Evolutionary conservation across 2,888 invertebrate species (phyloP), one percentile per base, ranked within the genome.

Genomic region (Amitus sp.): DNA sequence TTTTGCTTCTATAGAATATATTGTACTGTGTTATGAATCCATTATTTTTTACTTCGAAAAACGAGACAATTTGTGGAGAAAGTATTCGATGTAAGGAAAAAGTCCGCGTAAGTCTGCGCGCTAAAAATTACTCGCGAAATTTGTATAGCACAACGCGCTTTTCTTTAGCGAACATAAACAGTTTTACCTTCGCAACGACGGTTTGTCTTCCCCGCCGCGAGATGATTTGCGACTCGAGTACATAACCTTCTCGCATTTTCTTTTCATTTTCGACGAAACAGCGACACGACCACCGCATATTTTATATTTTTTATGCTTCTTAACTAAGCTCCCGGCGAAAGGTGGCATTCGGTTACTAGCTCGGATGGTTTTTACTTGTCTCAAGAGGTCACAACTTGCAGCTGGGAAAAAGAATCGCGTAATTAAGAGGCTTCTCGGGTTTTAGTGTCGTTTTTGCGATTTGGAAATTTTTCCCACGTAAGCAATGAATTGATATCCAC

Each of bases 361-460:
- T 55, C 46, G 43, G 59, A 49, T 63, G 45, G 49, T 59, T 23
- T 43, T 60, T 40, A 49, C 46, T 54, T 43, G 43, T 43, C 27
- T n/a, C 7, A 17, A 40, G 2, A 37, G 63, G 52, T 64, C 56
- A 66, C 66, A 68, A 64, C n/a, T n/a, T n/a, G n/a, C n/a, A 70
- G 68, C 68, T 69, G 65, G 70, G 71, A 73, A 72, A 73, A 72
- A 60, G 65, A 56, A 60, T 62, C 57, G 48, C 27, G n/a, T n/a
- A n/a, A n/a, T n/a, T n/a, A n/a, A n/a, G n/a, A n/a, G n/a, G n/a
- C n/a, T n/a, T n/a, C n/a, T n/a, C n/a, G n/a, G n/a, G n/a, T n/a
- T n/a, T n/a, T n/a, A n/a, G n/a, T n/a, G n/a, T n/a, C n/a, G n/a
- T n/a, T n/a, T n/a, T n/a, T n/a, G n/a, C n/a, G n/a, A n/a, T n/a